These are phyloP conservation scores for Drosophila ironensis DNA, from an alignment of 1,140 invertebrate species.

Conservation along the genomic window DNA sequence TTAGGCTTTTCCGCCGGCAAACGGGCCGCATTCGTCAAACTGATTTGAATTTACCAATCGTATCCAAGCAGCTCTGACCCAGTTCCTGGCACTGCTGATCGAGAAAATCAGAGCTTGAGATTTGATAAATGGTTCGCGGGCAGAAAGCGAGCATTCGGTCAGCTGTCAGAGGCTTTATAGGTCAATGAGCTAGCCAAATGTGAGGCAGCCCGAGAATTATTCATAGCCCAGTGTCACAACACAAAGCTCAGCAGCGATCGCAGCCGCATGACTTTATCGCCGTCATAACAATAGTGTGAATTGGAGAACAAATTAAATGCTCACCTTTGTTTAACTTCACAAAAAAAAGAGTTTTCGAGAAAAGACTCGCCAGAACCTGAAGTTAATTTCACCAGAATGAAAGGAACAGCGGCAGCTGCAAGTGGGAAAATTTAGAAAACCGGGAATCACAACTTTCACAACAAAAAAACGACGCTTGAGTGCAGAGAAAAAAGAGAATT, in stretches of 20 bases:
- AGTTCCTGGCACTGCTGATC: slow-evolving; percentile 30
- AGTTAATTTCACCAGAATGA: slow-evolving; percentile 39
- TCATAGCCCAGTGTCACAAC: slow-evolving; percentile 25
- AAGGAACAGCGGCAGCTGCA: slow-evolving; percentile 27
- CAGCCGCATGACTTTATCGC: slow-evolving; percentile 24
- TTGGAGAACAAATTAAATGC: slow-evolving; percentile 40
- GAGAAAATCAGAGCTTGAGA: slow-evolving; percentile 2
- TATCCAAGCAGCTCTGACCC: slow-evolving; percentile 20
- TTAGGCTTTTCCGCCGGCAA: neutral
- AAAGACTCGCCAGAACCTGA: slow-evolving; percentile 25
- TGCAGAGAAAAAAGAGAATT: slow-evolving; percentile 28
- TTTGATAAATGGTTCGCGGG: slow-evolving; percentile 26
- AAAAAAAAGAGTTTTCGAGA: slow-evolving; percentile 27
- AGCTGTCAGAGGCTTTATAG: slow-evolving; percentile 38
- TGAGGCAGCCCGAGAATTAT: slow-evolving; percentile 23
- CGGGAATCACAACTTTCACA: slow-evolving; percentile 1
- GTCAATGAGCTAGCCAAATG: slow-evolving; percentile 38
- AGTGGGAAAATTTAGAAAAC: neutral
- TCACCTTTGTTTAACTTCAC: slow-evolving; percentile 37
- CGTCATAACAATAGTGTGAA: slow-evolving; percentile 46
- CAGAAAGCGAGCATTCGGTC: slow-evolving; percentile 28
- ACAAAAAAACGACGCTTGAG: neutral
- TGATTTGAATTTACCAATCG: slow-evolving; percentile 22
- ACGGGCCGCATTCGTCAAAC: slow-evolving; percentile 3
- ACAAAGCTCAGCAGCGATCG: slow-evolving; percentile 8